Conservation (phyloP, 2,113 vertebrate genomes). For the Eonycteris spelaea region DNA sequence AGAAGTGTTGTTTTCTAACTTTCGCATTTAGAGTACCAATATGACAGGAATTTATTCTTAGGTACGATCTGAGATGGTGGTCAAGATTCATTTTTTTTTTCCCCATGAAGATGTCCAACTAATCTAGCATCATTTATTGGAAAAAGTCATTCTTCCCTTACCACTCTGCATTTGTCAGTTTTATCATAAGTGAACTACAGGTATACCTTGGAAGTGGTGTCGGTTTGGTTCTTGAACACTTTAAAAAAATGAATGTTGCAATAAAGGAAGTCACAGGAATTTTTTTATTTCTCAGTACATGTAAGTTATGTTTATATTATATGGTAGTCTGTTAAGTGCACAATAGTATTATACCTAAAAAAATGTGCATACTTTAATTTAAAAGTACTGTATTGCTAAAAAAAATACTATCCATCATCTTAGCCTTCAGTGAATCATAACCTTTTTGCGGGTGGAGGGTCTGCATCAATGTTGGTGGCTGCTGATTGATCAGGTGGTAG, state of each 20-base stretch:
- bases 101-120: background rate
- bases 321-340: background rate
- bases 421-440: background rate
- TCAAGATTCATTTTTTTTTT: background rate
- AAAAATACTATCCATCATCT: background rate
- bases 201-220: background rate
- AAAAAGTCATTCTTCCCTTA: background rate
- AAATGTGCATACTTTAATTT: background rate
- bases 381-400: background rate
- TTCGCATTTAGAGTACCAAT: background rate
- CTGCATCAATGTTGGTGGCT: background rate
- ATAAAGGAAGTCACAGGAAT: background rate
- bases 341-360: background rate
- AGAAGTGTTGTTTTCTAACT: background rate
- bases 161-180: background rate
- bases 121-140: background rate
- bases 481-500: background rate
- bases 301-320: background rate
- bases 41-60: background rate
- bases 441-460: background rate
- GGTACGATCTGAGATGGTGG: background rate
- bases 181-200: background rate
- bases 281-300: background rate
- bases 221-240: background rate
- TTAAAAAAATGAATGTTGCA: background rate